Evolutionary conservation across 2,888 invertebrate species (phyloP), one percentile per base, ranked within the genome.

Genomic region (Mythimna impura): DNA sequence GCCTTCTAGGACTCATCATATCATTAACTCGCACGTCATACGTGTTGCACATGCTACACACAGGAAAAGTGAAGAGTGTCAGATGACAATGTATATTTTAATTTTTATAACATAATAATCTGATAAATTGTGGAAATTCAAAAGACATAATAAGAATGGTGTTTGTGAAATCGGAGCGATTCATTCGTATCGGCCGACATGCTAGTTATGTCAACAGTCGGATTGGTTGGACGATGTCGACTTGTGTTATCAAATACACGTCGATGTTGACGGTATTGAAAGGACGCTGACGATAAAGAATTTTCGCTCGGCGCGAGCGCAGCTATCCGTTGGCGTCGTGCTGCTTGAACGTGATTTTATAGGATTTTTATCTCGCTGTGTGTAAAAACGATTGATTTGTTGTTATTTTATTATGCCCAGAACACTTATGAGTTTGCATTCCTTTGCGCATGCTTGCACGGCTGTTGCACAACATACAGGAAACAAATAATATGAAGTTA

Each of bases 241-340:
- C 76, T 73, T 55, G 74, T 95, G 94, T 95, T 95, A 94, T 95
- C 93, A 94, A 95, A 95, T 93, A 94, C 83, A 82, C 86, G 87
- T 80, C 88, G 79, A 86, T 93, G 93, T 93, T 92, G 91, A 92
- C 86, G 82, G 82, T 88, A 85, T 76, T 47, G 81, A 85, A 89
- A 88, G 86, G 89, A 88, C 89, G 90, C 86, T 83, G 86, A 89
- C 91, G 91, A 91, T 93, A 93, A 93, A 91, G 89, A 91, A 92
- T 88, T 87, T 77, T 79, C 66, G 54, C 61, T 80, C 57, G 63
- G 64, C 61, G 66, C 85, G 85, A 83, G 83, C 81, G 78, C 79
- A 74, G 64, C 64, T 63, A 73, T 72, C 55, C 68, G 72, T 36
- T 36, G 36, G 9, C 36, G 36, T 76, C 40, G 61, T 79, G 76